Evolutionary conservation across 2,113 vertebrate species (phyloP).

Genomic region (Colius striatus): DNA sequence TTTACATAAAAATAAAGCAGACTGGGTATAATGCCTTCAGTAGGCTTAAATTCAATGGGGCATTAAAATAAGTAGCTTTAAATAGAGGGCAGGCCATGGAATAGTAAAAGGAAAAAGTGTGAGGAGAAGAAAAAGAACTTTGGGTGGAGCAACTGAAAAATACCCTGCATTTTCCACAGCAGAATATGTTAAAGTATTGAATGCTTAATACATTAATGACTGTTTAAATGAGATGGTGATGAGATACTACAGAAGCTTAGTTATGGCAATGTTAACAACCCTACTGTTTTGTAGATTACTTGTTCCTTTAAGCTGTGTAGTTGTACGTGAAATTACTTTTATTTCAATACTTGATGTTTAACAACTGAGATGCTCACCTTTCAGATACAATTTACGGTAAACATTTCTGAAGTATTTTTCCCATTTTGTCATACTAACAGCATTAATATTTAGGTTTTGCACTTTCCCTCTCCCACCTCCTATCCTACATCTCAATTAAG

Average conservation of each 20-base stretch:
- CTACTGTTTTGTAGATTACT: background rate
- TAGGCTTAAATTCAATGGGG: background rate
- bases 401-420: background rate
- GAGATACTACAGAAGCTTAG: background rate
- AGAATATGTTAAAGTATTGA: background rate
- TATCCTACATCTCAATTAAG: background rate
- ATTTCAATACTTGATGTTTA: background rate
- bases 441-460: background rate
- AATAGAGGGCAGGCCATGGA: background rate
- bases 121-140: background rate
- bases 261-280: background rate
- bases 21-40: background rate
- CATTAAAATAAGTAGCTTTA: background rate
- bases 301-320: background rate
- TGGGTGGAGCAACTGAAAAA: background rate
- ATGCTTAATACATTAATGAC: background rate
- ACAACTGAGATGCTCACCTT: background rate
- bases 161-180: background rate
- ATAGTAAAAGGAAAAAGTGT: background rate
- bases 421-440: background rate
- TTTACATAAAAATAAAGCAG: slow-evolving; percentile 5
- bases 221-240: background rate
- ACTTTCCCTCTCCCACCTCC: background rate
- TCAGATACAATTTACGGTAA: background rate
- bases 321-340: background rate